Evolutionary conservation across 2,888 invertebrate species (phyloP).

Genomic region (Girardia tigrina): DNA sequence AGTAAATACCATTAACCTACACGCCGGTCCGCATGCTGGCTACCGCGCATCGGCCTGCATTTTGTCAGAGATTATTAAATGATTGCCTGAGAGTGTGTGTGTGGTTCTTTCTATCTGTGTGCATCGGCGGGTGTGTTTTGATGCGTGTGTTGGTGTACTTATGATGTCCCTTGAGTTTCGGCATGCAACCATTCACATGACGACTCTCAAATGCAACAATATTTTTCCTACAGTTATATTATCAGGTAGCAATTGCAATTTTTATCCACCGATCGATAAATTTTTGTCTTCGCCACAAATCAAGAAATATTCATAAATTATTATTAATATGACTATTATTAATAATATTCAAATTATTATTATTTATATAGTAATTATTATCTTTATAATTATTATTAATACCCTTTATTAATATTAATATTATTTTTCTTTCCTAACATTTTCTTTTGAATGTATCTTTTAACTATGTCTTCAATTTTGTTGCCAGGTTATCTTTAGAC

Average conservation of each 20-base stretch:
- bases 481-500: no score
- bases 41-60: not conserved
- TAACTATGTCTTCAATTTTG: no score
- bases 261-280: conserved; percentile 20
- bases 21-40: not conserved
- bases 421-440: no score
- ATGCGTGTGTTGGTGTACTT: not conserved
- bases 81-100: no score
- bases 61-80: no score
- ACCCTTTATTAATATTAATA: no score
- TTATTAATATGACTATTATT: no score
- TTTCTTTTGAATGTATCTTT: no score
- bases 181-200: not conserved
- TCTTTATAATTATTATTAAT: no score
- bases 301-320: conserved; percentile 9
- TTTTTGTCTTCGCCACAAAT: conserved; percentile 15
- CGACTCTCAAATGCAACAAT: not conserved
- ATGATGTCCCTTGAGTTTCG: not conserved
- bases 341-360: no score
- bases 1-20: not conserved
- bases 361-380: no score
- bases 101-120: not conserved
- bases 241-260: conserved; percentile 18
- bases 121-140: no score
- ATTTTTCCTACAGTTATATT: not conserved